These are phyloP conservation scores for Mechanitis mazaeus DNA, from an alignment of 2,888 invertebrate genomes.

Conservation along the genomic window DNA sequence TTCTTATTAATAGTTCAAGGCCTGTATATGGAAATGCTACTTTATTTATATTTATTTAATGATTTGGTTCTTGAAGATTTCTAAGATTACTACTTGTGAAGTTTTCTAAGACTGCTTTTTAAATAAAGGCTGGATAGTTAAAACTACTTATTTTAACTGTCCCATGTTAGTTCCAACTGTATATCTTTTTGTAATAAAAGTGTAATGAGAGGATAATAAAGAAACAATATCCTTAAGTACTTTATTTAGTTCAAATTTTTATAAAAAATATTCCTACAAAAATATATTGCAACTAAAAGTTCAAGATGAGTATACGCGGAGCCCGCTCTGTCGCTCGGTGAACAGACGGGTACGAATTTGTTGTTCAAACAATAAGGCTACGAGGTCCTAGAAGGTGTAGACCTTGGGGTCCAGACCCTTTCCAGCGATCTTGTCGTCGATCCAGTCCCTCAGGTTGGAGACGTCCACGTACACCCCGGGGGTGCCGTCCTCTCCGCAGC, in stretches of 20 bases:
- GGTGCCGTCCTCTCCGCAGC: constrained; percentile 6
- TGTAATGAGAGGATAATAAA: background rate
- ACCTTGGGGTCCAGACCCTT: constrained; percentile 12
- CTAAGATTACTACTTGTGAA: too few species aligned
- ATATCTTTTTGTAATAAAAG: background rate
- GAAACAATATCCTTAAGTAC: background rate
- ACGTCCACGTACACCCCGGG: constrained; percentile 23
- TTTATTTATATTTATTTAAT: too few species aligned
- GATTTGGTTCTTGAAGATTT: too few species aligned
- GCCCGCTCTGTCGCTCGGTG: background rate
- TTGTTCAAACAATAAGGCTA: background rate
- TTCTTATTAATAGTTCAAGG: too few species aligned
- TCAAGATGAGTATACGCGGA: background rate
- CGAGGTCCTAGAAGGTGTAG: background rate
- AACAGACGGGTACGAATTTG: background rate
- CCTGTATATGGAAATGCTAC: too few species aligned
- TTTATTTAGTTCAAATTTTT: background rate
- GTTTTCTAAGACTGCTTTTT: too few species aligned
- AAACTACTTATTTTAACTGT: too few species aligned
- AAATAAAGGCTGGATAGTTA: too few species aligned
- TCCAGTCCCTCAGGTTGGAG: constrained; percentile 14
- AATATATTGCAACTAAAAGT: background rate
- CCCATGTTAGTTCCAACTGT: too few species aligned
- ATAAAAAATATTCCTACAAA: background rate
- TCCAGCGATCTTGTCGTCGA: constrained; percentile 19